A percentile compares a stretch with the other conserved stretches of the same genome.
phyloP scores from a whole-genome alignment of 2,888 invertebrate genomes.

The Helobdella robusta region DNA sequence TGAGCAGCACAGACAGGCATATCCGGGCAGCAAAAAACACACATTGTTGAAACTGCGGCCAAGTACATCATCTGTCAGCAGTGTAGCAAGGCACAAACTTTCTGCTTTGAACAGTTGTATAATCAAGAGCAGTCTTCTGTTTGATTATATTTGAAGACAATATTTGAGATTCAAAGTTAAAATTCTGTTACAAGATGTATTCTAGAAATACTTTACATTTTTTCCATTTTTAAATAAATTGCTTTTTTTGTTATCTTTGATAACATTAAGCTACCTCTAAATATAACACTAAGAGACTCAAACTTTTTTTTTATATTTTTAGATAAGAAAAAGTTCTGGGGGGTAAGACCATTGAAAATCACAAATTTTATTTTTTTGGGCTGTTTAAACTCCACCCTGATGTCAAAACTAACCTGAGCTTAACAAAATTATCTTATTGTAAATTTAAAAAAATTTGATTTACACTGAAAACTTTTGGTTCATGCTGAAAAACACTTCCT shows the following conservation, averaged over 20 bases:
- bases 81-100: no score
- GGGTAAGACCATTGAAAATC: not conserved
- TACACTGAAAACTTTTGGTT: no score
- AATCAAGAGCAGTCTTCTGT: constrained; percentile 2
- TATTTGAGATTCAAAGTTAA: no score
- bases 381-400: no score
- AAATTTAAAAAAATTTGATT: no score
- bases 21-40: not conserved
- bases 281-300: not conserved
- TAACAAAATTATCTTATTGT: no score
- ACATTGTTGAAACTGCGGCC: not conserved
- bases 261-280: not conserved
- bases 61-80: no score
- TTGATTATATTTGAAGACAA: no score
- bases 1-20: not conserved
- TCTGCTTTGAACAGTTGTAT: not conserved
- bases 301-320: not conserved
- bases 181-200: not conserved
- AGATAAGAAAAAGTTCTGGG: not conserved
- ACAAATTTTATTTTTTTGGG: no score
- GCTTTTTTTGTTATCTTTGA: not conserved
- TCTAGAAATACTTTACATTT: not conserved
- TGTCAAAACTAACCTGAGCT: no score
- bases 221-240: not conserved
- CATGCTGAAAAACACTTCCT: no score